phyloP scores from a whole-genome alignment of 1,140 invertebrate species.

The Asbolus verrucosus region DNA sequence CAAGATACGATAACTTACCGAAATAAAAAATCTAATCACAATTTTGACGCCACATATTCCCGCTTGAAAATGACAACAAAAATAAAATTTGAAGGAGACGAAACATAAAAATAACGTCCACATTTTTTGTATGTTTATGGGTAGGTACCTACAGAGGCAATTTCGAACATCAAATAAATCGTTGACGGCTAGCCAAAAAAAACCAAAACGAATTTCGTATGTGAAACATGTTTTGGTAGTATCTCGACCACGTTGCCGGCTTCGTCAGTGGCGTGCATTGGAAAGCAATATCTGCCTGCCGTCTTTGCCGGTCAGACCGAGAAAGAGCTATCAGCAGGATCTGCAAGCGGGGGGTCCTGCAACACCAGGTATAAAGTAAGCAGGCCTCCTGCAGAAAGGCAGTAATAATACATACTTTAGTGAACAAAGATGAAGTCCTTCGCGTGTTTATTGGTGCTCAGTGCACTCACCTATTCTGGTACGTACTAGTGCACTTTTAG shows the following conservation, averaged over 20 bases:
- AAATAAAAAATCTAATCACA: too few species aligned
- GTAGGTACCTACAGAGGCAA: too few species aligned
- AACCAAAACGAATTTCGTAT: constrained; percentile 12
- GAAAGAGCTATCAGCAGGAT: constrained; percentile 41
- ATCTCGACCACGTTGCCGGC: constrained; percentile 29
- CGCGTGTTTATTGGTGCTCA: constrained; percentile 61
- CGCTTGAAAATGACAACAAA: too few species aligned
- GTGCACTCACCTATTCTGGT: constrained; percentile 61
- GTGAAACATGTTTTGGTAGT: constrained; percentile 25
- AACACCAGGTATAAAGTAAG: constrained; percentile 55
- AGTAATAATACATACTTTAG: constrained; percentile 48
- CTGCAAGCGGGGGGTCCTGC: constrained; percentile 48
- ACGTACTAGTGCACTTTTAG: constrained; percentile 52
- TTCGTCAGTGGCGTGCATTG: constrained; percentile 43
- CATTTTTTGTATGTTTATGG: too few species aligned
- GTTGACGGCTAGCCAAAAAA: too few species aligned
- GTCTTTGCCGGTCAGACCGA: not conserved
- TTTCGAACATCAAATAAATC: too few species aligned
- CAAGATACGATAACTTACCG: too few species aligned
- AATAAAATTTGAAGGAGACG: too few species aligned
- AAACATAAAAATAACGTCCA: too few species aligned
- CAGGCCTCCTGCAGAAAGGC: constrained; percentile 46
- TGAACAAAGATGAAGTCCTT: constrained; percentile 59
- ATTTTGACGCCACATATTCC: too few species aligned
- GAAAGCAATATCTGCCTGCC: constrained; percentile 31